Evolutionary conservation across 2,113 vertebrate genomes (phyloP), one percentile per base, ranked within the genome.

Genomic region (Corythornis vintsioides): DNA sequence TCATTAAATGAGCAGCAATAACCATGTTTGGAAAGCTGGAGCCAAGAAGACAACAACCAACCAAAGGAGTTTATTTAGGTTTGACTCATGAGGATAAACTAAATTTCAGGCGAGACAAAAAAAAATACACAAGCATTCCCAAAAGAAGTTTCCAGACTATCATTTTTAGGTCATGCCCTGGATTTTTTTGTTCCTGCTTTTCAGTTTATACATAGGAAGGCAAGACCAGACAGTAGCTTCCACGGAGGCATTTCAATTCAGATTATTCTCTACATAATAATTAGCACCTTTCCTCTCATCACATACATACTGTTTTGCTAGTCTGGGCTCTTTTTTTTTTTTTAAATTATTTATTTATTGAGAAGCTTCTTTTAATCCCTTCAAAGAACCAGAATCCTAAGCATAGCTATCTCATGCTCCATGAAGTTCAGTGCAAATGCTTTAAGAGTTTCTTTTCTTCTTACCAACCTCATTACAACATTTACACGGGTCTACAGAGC

Each of bases 341-440:
- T 81, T 78, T 18, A 70, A 59, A 79, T 86, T 75, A 67, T 71
- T 76, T 79, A 85, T 56, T 92, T 89, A 50, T 38, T 72, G 66
- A 94, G 69, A 47, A 90, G 73, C 38, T 33, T 90, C 85, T 87
- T 86, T 81, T 69, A 92, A 86, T 86, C 45, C 77, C 28, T 76
- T 78, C 33, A 33, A 94, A 96, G 70, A 28, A 82, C 18, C 25
- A 87, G 77, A 60, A 66, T 71, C 66, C 71, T 65, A 84, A 65
- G 19, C 1, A 0, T 25, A 84, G 88, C 73, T 70, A 71, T 90
- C 90, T 90, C 86, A 81, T 76, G 83, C 70, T 92, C 38, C 81
- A 79, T 72, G 93, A 95, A 89, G 89, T 92, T 93, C 6, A 92
- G 67, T 28, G 59, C 55, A 92, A 93, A 90, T 29, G 53, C 80